A percentile compares a stretch with the other conserved stretches of the same genome.
Evolutionary conservation across 2,888 invertebrate genomes (phyloP).

Genomic region (Malthinus flaveolus): DNA sequence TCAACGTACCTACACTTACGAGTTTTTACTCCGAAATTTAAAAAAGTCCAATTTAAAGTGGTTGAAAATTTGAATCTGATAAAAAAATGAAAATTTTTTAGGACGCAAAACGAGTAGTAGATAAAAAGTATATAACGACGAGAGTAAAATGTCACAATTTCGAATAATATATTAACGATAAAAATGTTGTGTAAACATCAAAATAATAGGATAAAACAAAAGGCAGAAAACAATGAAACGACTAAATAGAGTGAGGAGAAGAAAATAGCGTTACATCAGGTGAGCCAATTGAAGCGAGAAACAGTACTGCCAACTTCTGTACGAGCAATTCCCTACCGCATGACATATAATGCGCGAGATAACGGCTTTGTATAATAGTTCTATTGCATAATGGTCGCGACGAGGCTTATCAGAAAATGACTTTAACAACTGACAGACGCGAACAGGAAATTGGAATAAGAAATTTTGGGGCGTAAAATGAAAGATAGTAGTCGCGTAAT

Average conservation of each 20-base stretch:
- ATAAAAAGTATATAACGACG: no score
- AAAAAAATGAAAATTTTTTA: no score
- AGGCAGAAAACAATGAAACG: conserved; percentile 17
- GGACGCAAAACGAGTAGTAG: no score
- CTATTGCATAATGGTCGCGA: conserved; percentile 57
- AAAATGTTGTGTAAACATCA: conserved; percentile 2
- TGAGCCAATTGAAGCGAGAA: conserved; percentile 44
- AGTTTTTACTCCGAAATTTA: no score
- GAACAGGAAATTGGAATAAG: conserved; percentile 73
- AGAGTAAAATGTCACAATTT: no score
- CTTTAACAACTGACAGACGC: conserved; percentile 67
- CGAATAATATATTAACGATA: neutral
- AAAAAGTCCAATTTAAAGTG: no score
- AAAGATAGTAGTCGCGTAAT: conserved; percentile 76
- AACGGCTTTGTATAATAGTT: conserved; percentile 57
- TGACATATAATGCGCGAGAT: conserved; percentile 56
- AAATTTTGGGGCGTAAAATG: conserved; percentile 78
- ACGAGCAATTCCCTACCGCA: conserved; percentile 53
- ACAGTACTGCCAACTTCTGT: conserved; percentile 42
- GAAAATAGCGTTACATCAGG: conserved; percentile 29
- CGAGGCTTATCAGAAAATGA: conserved; percentile 72
- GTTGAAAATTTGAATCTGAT: no score
- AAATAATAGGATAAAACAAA: conserved; percentile 21
- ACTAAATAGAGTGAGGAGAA: conserved; percentile 10
- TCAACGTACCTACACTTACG: no score